These are phyloP conservation scores for Hozukius guyotensis DNA, from an alignment of 2,797 vertebrate genomes.

Conservation along the genomic window DNA sequence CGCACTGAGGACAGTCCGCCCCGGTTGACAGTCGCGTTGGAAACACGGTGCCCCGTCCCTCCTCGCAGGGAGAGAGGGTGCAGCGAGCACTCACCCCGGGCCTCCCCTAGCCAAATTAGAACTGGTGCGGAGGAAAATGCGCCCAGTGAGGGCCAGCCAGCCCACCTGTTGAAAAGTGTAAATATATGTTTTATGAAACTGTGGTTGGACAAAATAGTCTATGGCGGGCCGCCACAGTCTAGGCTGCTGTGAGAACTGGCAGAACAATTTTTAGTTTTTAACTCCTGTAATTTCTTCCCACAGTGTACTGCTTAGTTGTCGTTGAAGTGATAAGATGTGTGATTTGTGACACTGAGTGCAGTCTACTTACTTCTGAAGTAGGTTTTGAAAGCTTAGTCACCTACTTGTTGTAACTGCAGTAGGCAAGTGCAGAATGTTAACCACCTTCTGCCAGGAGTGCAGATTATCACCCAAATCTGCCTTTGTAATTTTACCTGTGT, in stretches of 20 bases:
- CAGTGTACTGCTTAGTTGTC: neutral
- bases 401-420: neutral
- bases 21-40: no score
- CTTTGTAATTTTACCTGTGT: neutral
- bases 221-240: no score
- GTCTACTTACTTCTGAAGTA: neutral
- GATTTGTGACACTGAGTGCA: neutral
- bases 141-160: no score
- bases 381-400: conserved; percentile 4
- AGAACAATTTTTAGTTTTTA: neutral
- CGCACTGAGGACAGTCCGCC: no score
- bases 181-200: no score
- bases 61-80: no score
- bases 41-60: no score
- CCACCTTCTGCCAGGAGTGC: neutral
- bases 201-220: no score
- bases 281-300: neutral
- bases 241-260: neutral
- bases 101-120: no score
- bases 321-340: neutral
- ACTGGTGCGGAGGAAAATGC: no score
- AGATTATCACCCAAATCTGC: neutral
- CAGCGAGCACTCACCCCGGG: no score
- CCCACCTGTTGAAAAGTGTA: no score
- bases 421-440: neutral